phyloP scores from a whole-genome alignment of 2,113 vertebrate species.

The Cranoglanis bouderius region DNA sequence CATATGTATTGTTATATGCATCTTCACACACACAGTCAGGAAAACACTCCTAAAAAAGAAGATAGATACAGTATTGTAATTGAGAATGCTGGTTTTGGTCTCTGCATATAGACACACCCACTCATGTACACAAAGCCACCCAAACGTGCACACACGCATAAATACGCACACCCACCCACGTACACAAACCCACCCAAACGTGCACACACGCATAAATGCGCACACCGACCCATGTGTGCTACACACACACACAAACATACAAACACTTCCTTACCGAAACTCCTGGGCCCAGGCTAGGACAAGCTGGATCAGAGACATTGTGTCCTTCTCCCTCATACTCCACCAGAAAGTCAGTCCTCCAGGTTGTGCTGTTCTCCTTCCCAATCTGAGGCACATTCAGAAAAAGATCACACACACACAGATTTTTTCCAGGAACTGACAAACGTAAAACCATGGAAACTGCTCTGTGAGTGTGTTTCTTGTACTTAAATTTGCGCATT shows the following conservation, averaged over 20 bases:
- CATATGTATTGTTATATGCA: slow-evolving; percentile 94
- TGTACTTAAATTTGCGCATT: neutral
- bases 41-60: slow-evolving; percentile 85
- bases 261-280: slow-evolving; percentile 80
- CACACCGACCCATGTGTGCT: neutral
- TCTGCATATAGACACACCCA: neutral
- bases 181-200: neutral
- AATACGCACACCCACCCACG: neutral
- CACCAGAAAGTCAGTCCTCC: slow-evolving; percentile 92
- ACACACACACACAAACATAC: neutral
- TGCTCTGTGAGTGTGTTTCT: neutral
- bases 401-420: neutral
- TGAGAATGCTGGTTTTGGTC: neutral
- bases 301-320: slow-evolving; percentile 83
- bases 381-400: slow-evolving; percentile 72
- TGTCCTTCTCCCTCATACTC: slow-evolving; percentile 95
- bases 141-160: neutral
- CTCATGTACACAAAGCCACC: neutral
- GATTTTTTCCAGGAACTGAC: neutral
- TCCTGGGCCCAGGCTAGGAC: slow-evolving; percentile 88
- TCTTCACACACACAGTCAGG: slow-evolving; percentile 99
- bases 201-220: neutral
- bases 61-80: neutral
- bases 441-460: neutral
- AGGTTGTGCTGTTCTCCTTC: slow-evolving; percentile 75